phyloP scores from a whole-genome alignment of 2,113 vertebrate genomes.

The Scopus umbretta region DNA sequence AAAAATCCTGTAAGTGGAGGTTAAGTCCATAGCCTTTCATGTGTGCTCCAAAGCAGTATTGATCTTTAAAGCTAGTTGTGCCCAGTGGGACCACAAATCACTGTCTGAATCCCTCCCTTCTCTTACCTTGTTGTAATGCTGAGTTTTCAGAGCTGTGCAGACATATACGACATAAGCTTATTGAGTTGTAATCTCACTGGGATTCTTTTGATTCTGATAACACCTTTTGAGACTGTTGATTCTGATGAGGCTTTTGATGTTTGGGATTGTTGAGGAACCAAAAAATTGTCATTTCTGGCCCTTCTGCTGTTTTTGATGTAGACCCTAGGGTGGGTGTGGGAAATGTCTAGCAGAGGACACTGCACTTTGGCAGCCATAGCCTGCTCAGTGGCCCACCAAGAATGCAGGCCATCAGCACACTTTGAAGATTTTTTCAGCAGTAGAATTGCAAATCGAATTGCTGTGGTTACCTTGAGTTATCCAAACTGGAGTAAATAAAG shows the following conservation, averaged over 20 bases:
- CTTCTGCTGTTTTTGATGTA: not conserved
- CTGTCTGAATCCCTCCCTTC: not conserved
- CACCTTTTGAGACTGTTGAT: not conserved
- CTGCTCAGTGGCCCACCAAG: not conserved
- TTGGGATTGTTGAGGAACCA: not conserved
- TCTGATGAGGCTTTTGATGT: not conserved
- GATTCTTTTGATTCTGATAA: not conserved
- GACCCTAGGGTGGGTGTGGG: not conserved
- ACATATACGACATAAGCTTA: not conserved
- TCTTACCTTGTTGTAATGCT: too few species aligned
- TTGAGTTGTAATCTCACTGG: not conserved
- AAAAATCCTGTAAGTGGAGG: not conserved
- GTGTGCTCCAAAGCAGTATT: not conserved
- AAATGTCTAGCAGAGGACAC: not conserved
- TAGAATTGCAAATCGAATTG: not conserved
- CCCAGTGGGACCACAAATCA: not conserved
- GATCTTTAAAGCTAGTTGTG: not conserved
- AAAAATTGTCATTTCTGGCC: not conserved
- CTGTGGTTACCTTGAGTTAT: not conserved
- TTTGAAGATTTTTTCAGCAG: not conserved
- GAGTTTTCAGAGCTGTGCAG: not conserved
- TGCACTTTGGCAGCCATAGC: not conserved
- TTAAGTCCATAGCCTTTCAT: not conserved
- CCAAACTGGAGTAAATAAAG: not conserved
- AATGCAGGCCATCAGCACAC: not conserved